Percentiles rank a stretch among this genome's conserved stretches.
Evolutionary conservation across 2,797 vertebrate genomes (phyloP).

Genomic region (Argya squamiceps): DNA sequence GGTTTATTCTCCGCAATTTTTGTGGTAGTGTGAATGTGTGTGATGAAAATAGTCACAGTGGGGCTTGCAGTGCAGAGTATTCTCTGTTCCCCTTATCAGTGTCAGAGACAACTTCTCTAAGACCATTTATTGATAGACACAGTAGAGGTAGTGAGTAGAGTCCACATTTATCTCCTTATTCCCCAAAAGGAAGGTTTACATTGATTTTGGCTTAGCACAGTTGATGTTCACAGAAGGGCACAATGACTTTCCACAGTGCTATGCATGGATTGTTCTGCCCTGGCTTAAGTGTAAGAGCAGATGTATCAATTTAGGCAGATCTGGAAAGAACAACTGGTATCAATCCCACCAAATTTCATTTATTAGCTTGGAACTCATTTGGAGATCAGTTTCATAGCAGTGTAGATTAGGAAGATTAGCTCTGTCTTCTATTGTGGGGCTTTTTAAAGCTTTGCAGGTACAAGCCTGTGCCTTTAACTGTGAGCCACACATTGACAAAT

Average conservation of each 20-base stretch:
- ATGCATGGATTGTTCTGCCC: neutral
- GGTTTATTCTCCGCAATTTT: neutral
- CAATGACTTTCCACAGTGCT: neutral
- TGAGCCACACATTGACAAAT: neutral
- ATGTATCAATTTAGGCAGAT: neutral
- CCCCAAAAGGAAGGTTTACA: neutral
- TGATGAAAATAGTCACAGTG: neutral
- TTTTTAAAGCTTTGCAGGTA: neutral
- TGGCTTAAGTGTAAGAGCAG: neutral
- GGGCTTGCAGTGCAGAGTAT: neutral
- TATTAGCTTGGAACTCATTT: neutral
- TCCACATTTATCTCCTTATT: neutral
- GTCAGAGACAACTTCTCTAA: neutral
- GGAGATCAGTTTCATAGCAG: neutral
- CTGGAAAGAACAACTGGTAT: neutral
- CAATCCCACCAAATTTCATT: neutral
- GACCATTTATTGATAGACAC: neutral
- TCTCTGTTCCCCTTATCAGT: neutral
- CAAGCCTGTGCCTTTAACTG: neutral
- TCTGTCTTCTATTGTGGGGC: neutral
- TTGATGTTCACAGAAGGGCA: neutral
- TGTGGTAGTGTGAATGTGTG: rapidly evolving
- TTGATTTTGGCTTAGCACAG: neutral
- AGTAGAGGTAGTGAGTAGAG: neutral
- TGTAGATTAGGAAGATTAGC: neutral